Percentiles rank a stretch among this genome's conserved stretches.
Evolutionary conservation across 2,113 vertebrate genomes (phyloP).

Genomic region (Jacana jacana): DNA sequence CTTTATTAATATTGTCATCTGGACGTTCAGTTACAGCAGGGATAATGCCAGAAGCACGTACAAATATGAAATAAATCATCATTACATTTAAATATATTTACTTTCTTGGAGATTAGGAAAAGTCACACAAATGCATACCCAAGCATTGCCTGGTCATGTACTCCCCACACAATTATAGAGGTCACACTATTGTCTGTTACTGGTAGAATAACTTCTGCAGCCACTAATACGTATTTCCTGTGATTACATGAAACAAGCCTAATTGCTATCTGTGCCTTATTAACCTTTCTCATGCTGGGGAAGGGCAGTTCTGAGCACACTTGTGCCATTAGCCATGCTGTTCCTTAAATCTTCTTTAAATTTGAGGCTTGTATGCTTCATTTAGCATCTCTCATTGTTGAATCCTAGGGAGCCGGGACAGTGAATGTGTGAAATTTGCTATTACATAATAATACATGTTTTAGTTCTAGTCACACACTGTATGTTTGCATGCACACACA

Average conservation of each 20-base stretch:
- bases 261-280: background rate
- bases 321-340: background rate
- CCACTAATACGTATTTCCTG: rapidly evolving
- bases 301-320: background rate
- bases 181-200: background rate
- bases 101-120: background rate
- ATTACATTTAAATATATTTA: background rate
- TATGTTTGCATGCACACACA: background rate
- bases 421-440: background rate
- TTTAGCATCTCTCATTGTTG: background rate
- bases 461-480: background rate
- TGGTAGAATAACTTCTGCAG: background rate
- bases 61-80: background rate
- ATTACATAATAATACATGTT: background rate
- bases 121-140: background rate
- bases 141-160: background rate
- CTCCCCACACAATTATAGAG: background rate
- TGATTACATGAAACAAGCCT: background rate
- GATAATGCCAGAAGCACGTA: background rate
- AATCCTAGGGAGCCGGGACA: background rate
- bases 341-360: background rate
- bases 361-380: background rate
- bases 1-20: background rate
- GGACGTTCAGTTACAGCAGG: background rate
- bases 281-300: background rate